Evolutionary conservation across 2,797 vertebrate genomes (phyloP).

Genomic region (Enteromius fasciolatus): DNA sequence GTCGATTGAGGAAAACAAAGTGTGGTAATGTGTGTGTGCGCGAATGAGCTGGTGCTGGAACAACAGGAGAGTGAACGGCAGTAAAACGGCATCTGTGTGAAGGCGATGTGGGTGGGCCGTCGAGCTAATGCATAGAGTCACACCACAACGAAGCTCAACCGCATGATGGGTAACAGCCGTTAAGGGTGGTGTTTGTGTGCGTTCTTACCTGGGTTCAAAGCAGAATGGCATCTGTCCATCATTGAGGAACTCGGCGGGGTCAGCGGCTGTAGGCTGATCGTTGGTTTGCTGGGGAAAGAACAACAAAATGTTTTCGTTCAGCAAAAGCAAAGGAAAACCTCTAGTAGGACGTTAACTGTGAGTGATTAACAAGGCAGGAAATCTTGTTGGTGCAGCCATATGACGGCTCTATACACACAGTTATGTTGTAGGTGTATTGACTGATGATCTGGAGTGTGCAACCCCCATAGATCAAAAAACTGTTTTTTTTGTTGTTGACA

Average conservation of each 20-base stretch:
- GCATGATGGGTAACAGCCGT: constrained; percentile 29
- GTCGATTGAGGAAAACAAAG: background rate
- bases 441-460: background rate
- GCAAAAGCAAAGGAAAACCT: background rate
- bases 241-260: constrained; percentile 80
- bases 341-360: background rate
- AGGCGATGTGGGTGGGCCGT: constrained; percentile 72
- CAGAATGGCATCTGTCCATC: constrained; percentile 89
- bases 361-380: background rate
- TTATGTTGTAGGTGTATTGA: background rate
- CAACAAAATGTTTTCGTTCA: background rate
- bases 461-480: too few species aligned
- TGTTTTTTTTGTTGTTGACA: too few species aligned
- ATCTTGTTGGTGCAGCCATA: background rate
- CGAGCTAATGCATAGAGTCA: constrained; percentile 42
- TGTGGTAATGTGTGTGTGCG: constrained; percentile 32
- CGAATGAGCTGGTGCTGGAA: constrained; percentile 63
- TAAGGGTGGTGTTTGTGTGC: constrained; percentile 36
- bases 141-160: constrained; percentile 42
- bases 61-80: constrained; percentile 60
- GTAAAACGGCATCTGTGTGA: constrained; percentile 75
- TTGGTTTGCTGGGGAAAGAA: constrained; percentile 64
- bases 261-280: constrained; percentile 72
- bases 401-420: background rate
- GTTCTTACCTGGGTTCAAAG: constrained; percentile 93